phyloP scores from a whole-genome alignment of 2,888 invertebrate species.

The Xylota segnis region DNA sequence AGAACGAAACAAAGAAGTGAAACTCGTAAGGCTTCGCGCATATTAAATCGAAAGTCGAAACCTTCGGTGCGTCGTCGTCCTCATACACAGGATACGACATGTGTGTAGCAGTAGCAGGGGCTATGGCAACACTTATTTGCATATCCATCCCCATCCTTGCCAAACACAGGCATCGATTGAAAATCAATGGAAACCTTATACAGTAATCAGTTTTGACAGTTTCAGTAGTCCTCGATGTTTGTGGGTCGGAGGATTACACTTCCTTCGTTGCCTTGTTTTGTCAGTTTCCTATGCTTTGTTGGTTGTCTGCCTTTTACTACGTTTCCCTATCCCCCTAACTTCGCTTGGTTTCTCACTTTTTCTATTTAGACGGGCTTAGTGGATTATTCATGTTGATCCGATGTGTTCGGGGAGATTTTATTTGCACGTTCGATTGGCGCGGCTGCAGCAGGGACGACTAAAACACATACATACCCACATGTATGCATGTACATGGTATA shows the following conservation, averaged over 20 bases:
- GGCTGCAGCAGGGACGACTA: not conserved
- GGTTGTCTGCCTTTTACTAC: not conserved
- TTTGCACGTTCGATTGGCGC: conserved; percentile 70
- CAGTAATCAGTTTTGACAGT: conserved; percentile 77
- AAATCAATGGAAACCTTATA: conserved; percentile 76
- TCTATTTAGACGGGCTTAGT: conserved; percentile 42
- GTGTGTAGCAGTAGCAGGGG: conserved; percentile 16
- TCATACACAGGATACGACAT: conserved; percentile 29
- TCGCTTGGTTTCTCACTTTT: not conserved
- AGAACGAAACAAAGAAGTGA: conserved; percentile 50
- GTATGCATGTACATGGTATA: not conserved
- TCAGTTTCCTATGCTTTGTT: conserved; percentile 33
- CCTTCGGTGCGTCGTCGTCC: conserved; percentile 37
- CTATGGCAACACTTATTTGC: conserved; percentile 61
- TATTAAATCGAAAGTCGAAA: conserved; percentile 70
- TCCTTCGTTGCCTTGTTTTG: conserved; percentile 46
- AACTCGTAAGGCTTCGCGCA: conserved; percentile 72
- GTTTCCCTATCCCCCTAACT: not conserved
- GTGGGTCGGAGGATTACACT: conserved; percentile 73
- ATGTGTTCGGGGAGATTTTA: conserved; percentile 67
- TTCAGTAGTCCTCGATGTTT: conserved; percentile 69
- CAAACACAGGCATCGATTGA: conserved; percentile 58
- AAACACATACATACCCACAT: not conserved
- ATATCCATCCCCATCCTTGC: conserved; percentile 35
- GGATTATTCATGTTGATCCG: conserved; percentile 73